phyloP scores from a whole-genome alignment of 2,888 invertebrate species.

The Xanthia togata region DNA sequence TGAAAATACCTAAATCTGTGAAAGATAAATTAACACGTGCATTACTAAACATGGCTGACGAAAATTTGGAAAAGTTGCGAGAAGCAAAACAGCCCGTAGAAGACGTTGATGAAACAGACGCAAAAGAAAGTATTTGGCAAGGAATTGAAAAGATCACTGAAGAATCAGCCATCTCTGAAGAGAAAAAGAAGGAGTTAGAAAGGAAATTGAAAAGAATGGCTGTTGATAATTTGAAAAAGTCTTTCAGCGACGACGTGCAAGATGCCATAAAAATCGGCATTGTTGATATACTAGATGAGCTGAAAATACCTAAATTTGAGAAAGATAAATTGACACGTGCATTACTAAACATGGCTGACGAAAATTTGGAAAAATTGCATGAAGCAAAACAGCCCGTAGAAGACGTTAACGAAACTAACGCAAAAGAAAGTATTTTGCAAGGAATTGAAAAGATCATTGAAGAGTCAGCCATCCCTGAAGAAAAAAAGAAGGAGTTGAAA shows the following conservation, averaged over 20 bases:
- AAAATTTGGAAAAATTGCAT: background rate
- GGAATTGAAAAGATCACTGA: background rate
- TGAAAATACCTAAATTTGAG: background rate
- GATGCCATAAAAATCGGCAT: background rate
- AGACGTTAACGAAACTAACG: background rate
- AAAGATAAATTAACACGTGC: background rate
- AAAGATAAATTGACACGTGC: background rate
- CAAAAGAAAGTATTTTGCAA: background rate
- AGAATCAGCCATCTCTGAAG: background rate
- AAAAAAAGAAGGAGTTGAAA: background rate
- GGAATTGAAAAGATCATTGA: background rate
- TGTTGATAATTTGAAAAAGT: background rate
- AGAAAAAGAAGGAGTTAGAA: background rate
- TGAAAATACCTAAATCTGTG: background rate
- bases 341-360: slow-evolving; percentile 1
- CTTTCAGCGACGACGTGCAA: background rate
- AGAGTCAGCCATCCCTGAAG: background rate
- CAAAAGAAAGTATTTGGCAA: background rate
- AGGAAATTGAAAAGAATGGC: background rate
- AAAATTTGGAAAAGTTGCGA: background rate
- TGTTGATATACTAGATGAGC: background rate
- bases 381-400: background rate
- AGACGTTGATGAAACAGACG: background rate
- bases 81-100: background rate
- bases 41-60: slow-evolving; percentile 3